Evolutionary conservation across 2,888 invertebrate species (phyloP).

Genomic region (Drosophila anomalata): DNA sequence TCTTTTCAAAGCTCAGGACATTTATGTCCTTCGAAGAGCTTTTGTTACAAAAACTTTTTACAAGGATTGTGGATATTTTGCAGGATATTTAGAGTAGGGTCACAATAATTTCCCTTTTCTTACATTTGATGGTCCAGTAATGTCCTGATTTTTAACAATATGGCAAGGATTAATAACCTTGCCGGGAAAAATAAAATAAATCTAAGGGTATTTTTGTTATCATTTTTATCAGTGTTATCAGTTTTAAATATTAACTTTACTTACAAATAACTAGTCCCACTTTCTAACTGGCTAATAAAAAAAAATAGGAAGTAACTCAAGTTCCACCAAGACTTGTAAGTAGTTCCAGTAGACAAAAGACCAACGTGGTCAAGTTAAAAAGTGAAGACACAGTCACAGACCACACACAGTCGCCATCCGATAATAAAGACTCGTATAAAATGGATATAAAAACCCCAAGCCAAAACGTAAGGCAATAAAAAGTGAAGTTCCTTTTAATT

Average conservation of each 20-base stretch:
- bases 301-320: conserved; percentile 2
- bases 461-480: conserved; percentile 71
- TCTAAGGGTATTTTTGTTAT: no score
- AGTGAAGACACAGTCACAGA: conserved; percentile 38
- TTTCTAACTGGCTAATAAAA: conserved; percentile 3
- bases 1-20: neutral
- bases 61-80: neutral
- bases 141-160: neutral
- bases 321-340: conserved; percentile 18
- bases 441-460: conserved; percentile 7
- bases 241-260: neutral
- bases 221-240: neutral
- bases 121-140: neutral
- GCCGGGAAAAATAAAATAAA: no score
- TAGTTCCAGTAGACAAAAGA: conserved; percentile 28
- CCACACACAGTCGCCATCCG: conserved; percentile 59
- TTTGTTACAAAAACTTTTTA: neutral
- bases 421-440: conserved; percentile 31
- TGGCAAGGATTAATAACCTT: neutral
- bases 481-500: conserved; percentile 77
- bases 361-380: neutral
- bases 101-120: neutral
- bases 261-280: no score
- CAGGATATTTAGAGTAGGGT: neutral
- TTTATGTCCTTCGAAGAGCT: neutral